Base-by-base conservation (phyloP, 2,888 invertebrate genomes). In the Acanthosoma haemorrhoidale region DNA sequence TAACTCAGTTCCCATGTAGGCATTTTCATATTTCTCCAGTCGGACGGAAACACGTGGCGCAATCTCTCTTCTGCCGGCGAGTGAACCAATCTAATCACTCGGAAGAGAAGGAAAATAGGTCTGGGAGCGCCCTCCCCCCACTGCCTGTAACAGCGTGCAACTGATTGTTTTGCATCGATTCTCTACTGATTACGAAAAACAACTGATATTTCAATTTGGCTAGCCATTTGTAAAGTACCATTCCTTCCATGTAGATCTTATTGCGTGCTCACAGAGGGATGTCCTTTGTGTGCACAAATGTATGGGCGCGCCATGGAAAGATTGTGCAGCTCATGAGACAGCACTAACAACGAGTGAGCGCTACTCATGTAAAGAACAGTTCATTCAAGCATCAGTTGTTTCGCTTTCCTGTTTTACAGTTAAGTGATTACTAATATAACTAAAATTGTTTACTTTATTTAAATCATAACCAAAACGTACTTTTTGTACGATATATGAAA, bases 41-140 rank as follows among this genome's bases (percentile, higher is more conserved):
- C 39, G 25, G 25, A 29, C 11, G 39, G 41, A 39, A 41, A 36
- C 39, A 39, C 61, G 39, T 51, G 51, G 25, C 39, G 39, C 64
- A 64, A 64, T 51, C 2, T 51, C 51, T 51, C 51, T 25, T 51
- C 51, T 25, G 2, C 51, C 51, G 25, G n/a, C 13, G 51, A 51
- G 29, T 64, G 41, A 31, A 15, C 41, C 64, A 64, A 64, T 41
- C 64, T 64, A 64, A 64, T 64, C 64, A 64, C 15, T 13, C 64
- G 64, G 64, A 63, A 63, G 38, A 29, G 25, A 38, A 63, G 41
- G 61, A 39, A 63, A 64, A 64, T 64, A 38, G 41, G 32, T 59
- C 4, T 18, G 57, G 21, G 9, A 8, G 21, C n/a, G 36, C 36
- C 13, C 36, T 36, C 36, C 59, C 34, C 59, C 31, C 4, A 34